These are phyloP conservation scores for Pteropus alecto DNA, from an alignment of 2,113 vertebrate species.

Conservation along the genomic window DNA sequence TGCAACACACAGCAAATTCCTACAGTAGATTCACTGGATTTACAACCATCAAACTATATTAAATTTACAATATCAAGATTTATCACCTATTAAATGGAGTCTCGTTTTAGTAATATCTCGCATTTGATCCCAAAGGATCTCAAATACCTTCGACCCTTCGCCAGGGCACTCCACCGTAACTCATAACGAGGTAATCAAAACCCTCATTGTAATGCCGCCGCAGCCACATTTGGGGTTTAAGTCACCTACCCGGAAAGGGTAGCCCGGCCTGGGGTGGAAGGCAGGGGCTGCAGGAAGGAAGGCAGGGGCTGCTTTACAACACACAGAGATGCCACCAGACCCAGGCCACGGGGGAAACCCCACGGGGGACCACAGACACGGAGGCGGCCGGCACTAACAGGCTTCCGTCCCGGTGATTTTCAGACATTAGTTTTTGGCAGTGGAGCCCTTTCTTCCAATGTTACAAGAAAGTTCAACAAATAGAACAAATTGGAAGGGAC, in stretches of 20 bases:
- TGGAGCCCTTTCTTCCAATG: not conserved
- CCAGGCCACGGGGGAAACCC: not conserved
- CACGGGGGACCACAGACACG: not conserved
- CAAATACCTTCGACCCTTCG: constrained; percentile 62
- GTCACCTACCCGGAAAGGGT: constrained; percentile 65
- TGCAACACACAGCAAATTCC: constrained; percentile 78
- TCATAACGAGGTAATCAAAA: constrained; percentile 28
- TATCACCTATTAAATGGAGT: constrained; percentile 81
- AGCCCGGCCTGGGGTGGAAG: not conserved
- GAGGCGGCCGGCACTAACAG: not conserved
- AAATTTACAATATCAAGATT: constrained; percentile 82
- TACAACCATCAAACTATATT: constrained; percentile 82
- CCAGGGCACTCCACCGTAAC: not conserved
- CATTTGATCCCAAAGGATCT: constrained; percentile 73
- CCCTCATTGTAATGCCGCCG: not conserved
- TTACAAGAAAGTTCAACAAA: not conserved
- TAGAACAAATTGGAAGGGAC: not conserved
- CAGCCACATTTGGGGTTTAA: constrained; percentile 24
- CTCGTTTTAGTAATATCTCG: constrained; percentile 83
- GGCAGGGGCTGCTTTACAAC: not conserved
- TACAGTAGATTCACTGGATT: constrained; percentile 80
- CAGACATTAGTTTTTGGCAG: not conserved
- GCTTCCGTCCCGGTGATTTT: not conserved
- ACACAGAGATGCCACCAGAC: not conserved
- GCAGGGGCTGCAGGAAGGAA: too few species aligned